Conservation (phyloP, 2,888 invertebrate species). For the Anarsia innoxiella region DNA sequence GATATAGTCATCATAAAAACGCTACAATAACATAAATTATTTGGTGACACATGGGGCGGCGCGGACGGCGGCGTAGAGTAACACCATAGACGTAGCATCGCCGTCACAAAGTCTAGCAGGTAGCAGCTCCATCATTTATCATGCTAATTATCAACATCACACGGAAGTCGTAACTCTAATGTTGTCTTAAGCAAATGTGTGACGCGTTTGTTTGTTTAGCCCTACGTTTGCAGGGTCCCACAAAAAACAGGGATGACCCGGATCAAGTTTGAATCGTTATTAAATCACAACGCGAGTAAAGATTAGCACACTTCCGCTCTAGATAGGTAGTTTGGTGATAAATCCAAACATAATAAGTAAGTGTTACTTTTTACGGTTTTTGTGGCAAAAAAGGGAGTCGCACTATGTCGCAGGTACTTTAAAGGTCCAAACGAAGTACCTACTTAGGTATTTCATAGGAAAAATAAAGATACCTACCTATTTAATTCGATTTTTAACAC, state of each 20-base stretch:
- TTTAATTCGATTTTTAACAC: no score
- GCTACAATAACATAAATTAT: neutral
- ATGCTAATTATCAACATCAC: constrained; percentile 1
- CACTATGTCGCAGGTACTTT: no score
- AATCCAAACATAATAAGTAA: neutral
- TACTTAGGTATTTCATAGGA: no score
- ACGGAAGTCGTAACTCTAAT: constrained; percentile 8
- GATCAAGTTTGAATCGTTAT: neutral
- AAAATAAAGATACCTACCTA: no score
- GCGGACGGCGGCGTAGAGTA: neutral
- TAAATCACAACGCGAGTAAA: neutral
- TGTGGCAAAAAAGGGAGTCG: neutral
- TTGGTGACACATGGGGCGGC: neutral
- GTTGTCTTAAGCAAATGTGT: constrained; percentile 11
- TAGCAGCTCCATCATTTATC: neutral
- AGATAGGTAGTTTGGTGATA: neutral
- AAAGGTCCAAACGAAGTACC: no score
- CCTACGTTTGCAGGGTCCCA: no score
- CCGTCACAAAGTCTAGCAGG: neutral
- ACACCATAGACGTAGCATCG: neutral
- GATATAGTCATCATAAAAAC: neutral
- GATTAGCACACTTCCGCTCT: neutral
- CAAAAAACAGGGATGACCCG: constrained; percentile 9
- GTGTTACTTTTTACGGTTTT: neutral
- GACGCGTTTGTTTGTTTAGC: constrained; percentile 5